Percentiles rank a stretch among this genome's conserved stretches.
Evolutionary conservation across 2,113 vertebrate genomes (phyloP).

Genomic region (Lophius piscatorius): DNA sequence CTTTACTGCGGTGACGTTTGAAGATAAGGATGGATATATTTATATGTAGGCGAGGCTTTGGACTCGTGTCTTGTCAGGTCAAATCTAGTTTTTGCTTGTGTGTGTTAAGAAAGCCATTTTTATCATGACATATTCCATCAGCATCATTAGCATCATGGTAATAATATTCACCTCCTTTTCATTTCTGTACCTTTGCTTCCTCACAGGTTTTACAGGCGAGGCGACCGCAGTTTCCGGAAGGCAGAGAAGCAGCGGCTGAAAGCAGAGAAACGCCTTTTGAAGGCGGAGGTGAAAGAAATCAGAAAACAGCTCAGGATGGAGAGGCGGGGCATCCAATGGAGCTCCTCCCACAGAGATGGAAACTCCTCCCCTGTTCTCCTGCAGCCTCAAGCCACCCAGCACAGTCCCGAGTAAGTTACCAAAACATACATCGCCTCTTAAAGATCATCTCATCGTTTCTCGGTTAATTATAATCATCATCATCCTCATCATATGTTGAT

Average conservation of each 20-base stretch:
- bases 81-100: too few species aligned
- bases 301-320: conserved; percentile 95
- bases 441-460: too few species aligned
- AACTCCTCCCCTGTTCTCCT: conserved; percentile 80
- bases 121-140: too few species aligned
- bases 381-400: conserved; percentile 78
- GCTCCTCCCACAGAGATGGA: conserved; percentile 77
- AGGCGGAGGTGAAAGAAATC: conserved; percentile 95
- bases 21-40: not conserved
- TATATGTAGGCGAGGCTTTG: not conserved
- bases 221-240: conserved; percentile 93
- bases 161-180: not conserved
- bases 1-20: not conserved
- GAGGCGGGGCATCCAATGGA: conserved; percentile 91
- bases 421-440: too few species aligned
- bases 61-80: too few species aligned
- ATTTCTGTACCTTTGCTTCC: not conserved
- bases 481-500: too few species aligned
- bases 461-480: too few species aligned
- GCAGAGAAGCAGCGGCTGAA: conserved; percentile 94
- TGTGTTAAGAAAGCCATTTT: too few species aligned
- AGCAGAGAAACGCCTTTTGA: conserved; percentile 94
- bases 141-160: not conserved
- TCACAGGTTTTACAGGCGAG: conserved; percentile 89
- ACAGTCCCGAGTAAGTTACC: conserved; percentile 77